phyloP scores from a whole-genome alignment of 1,140 invertebrate species.

The Eurosta solidaginis region DNA sequence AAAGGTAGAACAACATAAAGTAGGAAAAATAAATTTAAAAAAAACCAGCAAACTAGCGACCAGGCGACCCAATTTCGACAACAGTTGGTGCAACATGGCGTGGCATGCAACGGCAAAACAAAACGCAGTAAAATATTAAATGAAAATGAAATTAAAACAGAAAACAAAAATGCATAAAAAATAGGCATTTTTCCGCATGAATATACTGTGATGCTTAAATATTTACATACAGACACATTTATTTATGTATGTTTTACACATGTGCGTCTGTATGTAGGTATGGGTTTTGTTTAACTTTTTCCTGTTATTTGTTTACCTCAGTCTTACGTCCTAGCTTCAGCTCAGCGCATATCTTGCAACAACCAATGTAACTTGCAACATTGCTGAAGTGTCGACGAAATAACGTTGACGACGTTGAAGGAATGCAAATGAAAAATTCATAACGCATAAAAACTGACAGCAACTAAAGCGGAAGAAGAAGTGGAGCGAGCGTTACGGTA shows the following conservation, averaged over 20 bases:
- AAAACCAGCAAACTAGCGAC: background rate
- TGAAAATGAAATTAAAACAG: background rate
- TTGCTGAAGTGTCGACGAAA: conserved; percentile 7
- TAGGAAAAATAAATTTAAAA: background rate
- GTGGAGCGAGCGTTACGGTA: background rate
- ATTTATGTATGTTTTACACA: background rate
- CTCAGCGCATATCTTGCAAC: background rate
- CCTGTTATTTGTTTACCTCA: conserved; percentile 22
- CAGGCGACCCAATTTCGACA: conserved; percentile 6
- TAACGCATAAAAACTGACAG: conserved; percentile 25
- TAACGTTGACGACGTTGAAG: background rate
- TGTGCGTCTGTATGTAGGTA: background rate
- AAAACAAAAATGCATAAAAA: background rate
- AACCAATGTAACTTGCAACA: conserved; percentile 3
- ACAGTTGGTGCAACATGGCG: conserved; percentile 17
- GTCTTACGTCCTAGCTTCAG: background rate
- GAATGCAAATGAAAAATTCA: conserved; percentile 25
- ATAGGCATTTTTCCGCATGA: conserved; percentile 12
- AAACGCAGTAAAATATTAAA: background rate
- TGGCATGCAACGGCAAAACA: conserved; percentile 16
- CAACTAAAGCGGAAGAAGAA: background rate
- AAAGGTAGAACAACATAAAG: background rate
- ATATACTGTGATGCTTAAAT: background rate
- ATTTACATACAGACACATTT: no score
- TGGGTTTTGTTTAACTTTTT: background rate